These are phyloP conservation scores for Percina caprodes DNA, from an alignment of 2,113 vertebrate species.

Conservation along the genomic window DNA sequence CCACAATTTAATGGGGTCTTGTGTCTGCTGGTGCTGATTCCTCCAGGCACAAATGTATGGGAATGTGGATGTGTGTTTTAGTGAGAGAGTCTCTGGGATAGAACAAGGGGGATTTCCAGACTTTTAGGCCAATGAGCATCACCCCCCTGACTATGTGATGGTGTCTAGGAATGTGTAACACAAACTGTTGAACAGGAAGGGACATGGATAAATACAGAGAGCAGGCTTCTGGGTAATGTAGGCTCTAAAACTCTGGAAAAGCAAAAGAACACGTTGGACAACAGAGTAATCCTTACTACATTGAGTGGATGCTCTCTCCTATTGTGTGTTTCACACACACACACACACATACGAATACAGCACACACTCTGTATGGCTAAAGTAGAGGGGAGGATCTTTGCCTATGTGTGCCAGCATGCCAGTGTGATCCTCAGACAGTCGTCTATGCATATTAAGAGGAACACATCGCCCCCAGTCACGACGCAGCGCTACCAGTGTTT, in stretches of 20 bases:
- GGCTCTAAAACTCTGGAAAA: constrained; percentile 48
- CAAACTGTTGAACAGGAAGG: constrained; percentile 77
- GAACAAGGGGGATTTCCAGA: constrained; percentile 72
- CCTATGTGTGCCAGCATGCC: constrained; percentile 45
- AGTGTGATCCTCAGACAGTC: constrained; percentile 68
- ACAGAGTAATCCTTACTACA: constrained; percentile 26
- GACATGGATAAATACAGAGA: constrained; percentile 63
- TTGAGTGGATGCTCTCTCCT: constrained; percentile 43
- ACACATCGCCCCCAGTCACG: constrained; percentile 77
- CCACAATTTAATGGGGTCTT: constrained; percentile 9
- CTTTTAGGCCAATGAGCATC: constrained; percentile 69
- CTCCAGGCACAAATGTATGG: constrained; percentile 29
- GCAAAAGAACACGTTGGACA: constrained; percentile 40
- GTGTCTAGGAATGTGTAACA: constrained; percentile 75
- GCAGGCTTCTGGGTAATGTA: constrained; percentile 74
- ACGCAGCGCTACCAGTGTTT: constrained; percentile 64
- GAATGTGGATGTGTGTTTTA: constrained; percentile 38
- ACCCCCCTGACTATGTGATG: constrained; percentile 63
- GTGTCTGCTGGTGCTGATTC: constrained; percentile 32
- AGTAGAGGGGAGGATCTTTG: constrained; percentile 33
- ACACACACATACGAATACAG: constrained; percentile 9
- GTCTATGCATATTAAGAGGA: constrained; percentile 77
- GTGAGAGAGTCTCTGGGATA: constrained; percentile 21
- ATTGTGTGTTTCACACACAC: background rate
- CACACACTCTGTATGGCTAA: constrained; percentile 24